Conservation (phyloP, 2,888 invertebrate species). For the Pegoplata infirma region DNA sequence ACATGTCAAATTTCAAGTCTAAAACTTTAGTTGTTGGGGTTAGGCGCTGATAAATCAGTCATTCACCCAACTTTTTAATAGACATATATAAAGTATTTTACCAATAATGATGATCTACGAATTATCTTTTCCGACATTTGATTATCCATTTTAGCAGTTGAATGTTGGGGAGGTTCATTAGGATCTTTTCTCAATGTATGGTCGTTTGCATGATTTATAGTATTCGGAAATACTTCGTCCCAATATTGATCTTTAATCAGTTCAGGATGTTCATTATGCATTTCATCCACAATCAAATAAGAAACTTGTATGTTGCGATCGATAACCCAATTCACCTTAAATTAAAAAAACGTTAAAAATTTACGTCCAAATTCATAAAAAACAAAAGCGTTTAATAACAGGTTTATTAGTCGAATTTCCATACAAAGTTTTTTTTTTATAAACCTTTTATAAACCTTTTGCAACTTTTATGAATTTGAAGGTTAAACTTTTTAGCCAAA, state of each 20-base stretch:
- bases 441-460: no score
- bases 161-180: slow-evolving; percentile 32
- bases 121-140: neutral
- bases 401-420: no score
- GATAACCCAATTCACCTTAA: slow-evolving; percentile 91
- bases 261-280: slow-evolving; percentile 94
- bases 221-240: slow-evolving; percentile 91
- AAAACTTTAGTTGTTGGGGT: no score
- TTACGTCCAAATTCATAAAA: no score
- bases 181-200: neutral
- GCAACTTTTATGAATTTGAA: no score
- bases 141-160: slow-evolving; percentile 52
- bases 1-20: no score
- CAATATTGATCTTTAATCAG: slow-evolving; percentile 92
- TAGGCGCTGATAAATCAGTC: no score
- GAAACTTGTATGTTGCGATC: slow-evolving; percentile 89
- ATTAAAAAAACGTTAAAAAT: neutral
- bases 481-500: neutral
- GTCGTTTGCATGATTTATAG: slow-evolving; percentile 90
- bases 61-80: no score
- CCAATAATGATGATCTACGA: slow-evolving; percentile 3
- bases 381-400: no score
- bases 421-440: no score
- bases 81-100: slow-evolving; percentile 12
- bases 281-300: slow-evolving; percentile 94